A percentile compares a stretch with the other conserved stretches of the same genome.
These are phyloP conservation scores for Lomographa bimaculata DNA, from an alignment of 2,888 invertebrate genomes.

Conservation along the genomic window DNA sequence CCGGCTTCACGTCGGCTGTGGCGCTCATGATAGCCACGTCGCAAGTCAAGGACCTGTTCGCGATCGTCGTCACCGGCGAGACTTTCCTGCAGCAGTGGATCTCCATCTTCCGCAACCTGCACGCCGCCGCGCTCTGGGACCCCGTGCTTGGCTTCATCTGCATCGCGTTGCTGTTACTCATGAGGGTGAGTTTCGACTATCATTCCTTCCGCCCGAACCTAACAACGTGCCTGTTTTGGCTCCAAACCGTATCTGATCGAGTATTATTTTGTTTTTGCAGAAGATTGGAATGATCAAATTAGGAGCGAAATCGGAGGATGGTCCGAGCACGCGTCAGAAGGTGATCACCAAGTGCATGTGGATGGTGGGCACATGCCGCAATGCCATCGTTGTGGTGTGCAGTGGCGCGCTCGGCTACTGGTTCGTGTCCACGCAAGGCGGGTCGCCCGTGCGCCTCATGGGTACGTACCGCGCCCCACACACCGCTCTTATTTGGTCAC, in stretches of 20 bases:
- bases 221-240: too few relatives aligned
- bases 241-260: neutral
- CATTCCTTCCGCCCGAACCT: neutral
- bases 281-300: slow-evolving; percentile 86
- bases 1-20: slow-evolving; percentile 95
- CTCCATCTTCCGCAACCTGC: slow-evolving; percentile 87
- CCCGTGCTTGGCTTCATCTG: slow-evolving; percentile 89
- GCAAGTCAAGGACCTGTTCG: slow-evolving; percentile 93
- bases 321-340: slow-evolving; percentile 81
- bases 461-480: slow-evolving; percentile 68
- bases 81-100: slow-evolving; percentile 92
- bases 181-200: slow-evolving; percentile 84
- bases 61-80: slow-evolving; percentile 87
- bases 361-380: slow-evolving; percentile 91
- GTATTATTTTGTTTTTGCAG: slow-evolving; percentile 62
- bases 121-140: slow-evolving; percentile 87
- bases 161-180: slow-evolving; percentile 88
- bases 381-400: slow-evolving; percentile 91
- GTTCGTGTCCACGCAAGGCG: slow-evolving; percentile 75
- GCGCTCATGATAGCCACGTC: slow-evolving; percentile 94
- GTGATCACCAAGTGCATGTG: slow-evolving; percentile 87
- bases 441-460: slow-evolving; percentile 87
- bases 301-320: slow-evolving; percentile 80
- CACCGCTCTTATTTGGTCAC: too few relatives aligned
- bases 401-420: slow-evolving; percentile 88